phyloP scores from a whole-genome alignment of 2,797 vertebrate species.

The Cossypha heuglini region DNA sequence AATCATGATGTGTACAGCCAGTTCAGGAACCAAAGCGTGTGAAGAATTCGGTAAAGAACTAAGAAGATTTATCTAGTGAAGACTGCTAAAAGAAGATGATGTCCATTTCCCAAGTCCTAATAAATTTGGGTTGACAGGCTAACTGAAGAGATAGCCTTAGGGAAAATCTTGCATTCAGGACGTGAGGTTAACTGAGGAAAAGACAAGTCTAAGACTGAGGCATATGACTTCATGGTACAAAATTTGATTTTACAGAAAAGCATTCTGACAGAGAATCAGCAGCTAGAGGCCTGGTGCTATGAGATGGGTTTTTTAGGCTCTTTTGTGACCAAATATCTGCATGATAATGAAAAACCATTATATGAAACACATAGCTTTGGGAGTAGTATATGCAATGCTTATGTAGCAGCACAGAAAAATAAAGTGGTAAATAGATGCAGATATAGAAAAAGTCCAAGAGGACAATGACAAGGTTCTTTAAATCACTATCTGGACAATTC shows the following conservation, averaged over 20 bases:
- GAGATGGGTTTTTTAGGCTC: not conserved
- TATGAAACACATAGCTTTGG: not conserved
- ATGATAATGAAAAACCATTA: not conserved
- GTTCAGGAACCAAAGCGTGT: not conserved
- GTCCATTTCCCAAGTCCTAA: constrained; percentile 20
- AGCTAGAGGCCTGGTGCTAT: not conserved
- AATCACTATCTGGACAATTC: not conserved
- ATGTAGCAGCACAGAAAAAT: not conserved
- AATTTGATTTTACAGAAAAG: constrained; percentile 8
- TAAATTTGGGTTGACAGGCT: constrained; percentile 43
- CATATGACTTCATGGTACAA: constrained; percentile 49
- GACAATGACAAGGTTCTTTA: not conserved
- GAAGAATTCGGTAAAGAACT: not conserved
- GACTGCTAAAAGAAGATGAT: constrained; percentile 21
- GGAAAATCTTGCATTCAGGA: constrained; percentile 20
- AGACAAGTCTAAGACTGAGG: constrained; percentile 23
- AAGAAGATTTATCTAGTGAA: not conserved
- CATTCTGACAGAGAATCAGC: constrained; percentile 2
- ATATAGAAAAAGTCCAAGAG: not conserved
- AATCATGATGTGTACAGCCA: not conserved
- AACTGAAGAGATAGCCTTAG: constrained; percentile 26
- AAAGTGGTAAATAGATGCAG: not conserved
- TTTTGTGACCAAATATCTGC: not conserved
- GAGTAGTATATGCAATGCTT: not conserved
- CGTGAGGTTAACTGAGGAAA: constrained; percentile 65